phyloP scores from a whole-genome alignment of 2,797 vertebrate species.

The Gouania willdenowi region DNA sequence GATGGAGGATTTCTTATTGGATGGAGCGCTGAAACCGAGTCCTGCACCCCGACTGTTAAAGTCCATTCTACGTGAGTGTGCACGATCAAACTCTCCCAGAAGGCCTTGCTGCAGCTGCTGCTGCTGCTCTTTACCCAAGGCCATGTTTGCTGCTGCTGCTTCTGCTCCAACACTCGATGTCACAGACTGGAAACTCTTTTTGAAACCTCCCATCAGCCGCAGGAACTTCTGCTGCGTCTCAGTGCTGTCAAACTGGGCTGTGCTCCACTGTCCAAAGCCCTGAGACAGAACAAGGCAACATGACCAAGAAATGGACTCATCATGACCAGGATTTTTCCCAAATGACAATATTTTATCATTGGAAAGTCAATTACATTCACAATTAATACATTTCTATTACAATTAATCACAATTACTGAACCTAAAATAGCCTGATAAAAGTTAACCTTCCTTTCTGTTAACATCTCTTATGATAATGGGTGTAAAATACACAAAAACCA shows the following conservation, averaged over 20 bases:
- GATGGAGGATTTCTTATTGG: constrained; percentile 76
- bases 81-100: constrained; percentile 83
- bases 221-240: constrained; percentile 86
- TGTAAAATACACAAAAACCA: too few species aligned
- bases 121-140: constrained; percentile 75
- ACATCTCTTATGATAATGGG: too few species aligned
- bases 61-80: constrained; percentile 75
- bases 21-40: constrained; percentile 77
- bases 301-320: too few species aligned
- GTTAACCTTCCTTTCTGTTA: too few species aligned
- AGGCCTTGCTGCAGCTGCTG: constrained; percentile 79
- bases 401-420: too few species aligned
- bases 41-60: constrained; percentile 75
- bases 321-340: too few species aligned
- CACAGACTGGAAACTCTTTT: constrained; percentile 64
- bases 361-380: too few species aligned
- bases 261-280: constrained; percentile 88
- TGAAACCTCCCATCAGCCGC: constrained; percentile 90
- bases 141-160: constrained; percentile 72
- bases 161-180: not conserved
- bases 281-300: too few species aligned
- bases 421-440: too few species aligned
- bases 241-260: constrained; percentile 78
- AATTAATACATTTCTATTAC: too few species aligned
- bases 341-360: too few species aligned